These are phyloP conservation scores for Aphidius gifuensis DNA, from an alignment of 1,140 invertebrate genomes.

Conservation along the genomic window DNA sequence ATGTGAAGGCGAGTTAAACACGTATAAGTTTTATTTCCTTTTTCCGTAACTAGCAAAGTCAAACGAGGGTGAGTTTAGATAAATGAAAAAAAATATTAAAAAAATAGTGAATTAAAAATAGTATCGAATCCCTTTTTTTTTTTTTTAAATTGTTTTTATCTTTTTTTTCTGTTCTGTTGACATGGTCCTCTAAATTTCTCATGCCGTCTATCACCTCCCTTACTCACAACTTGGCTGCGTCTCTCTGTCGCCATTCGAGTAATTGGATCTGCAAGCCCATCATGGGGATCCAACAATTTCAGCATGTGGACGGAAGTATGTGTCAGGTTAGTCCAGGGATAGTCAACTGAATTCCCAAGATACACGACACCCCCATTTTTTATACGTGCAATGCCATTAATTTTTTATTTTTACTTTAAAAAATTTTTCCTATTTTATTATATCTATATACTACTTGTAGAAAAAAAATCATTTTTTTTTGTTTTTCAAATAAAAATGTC, in stretches of 20 bases:
- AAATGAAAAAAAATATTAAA: background rate
- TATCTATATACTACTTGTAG: too few relatives aligned
- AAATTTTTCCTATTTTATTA: too few relatives aligned
- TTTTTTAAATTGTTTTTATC: background rate
- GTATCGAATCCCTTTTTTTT: slow-evolving; percentile 25
- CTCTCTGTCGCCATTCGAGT: slow-evolving; percentile 26
- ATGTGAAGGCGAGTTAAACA: slow-evolving; percentile 14
- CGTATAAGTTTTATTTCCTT: background rate
- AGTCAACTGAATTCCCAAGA: slow-evolving; percentile 12
- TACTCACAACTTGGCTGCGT: background rate
- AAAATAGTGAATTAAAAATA: slow-evolving; percentile 27
- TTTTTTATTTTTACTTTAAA: too few relatives aligned
- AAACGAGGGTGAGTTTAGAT: background rate
- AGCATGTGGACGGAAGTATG: slow-evolving; percentile 1
- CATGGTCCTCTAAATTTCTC: background rate
- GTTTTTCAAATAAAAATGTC: too few relatives aligned
- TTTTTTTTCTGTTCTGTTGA: background rate
- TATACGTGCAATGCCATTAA: too few relatives aligned
- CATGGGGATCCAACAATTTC: slow-evolving; percentile 17
- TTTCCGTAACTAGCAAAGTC: background rate
- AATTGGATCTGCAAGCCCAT: slow-evolving; percentile 33
- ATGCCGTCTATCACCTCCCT: background rate
- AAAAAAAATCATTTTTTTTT: too few relatives aligned
- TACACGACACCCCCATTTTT: slow-evolving; percentile 14
- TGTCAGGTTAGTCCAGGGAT: slow-evolving; percentile 3